Evolutionary conservation across 30 jellyfish, hydroid and myxozoan species (phyloP), one percentile per base, ranked within the genome.

Genomic region (Pelagia noctiluca): DNA sequence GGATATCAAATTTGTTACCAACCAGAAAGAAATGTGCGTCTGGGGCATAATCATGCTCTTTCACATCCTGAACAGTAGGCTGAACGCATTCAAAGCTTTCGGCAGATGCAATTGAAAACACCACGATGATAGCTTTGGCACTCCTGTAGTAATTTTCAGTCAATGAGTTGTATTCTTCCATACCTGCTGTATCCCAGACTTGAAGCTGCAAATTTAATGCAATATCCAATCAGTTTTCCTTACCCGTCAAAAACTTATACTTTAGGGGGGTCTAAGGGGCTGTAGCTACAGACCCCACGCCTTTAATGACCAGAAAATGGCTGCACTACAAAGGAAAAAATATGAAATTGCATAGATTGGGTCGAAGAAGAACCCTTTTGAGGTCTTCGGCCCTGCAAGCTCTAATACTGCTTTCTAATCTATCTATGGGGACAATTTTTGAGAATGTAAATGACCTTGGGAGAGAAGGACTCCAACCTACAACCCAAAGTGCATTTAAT

Each of bases 161-260:
- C 76, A 77, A 61, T 32, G 88, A 77, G 7, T 77, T 10, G 31
- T 77, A 77, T 2, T 74, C 78, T 23, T 77, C 88, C 79, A 54
- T 32, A 1, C 88, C 88, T 2, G 88, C 88, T 16, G 88, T 77
- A 52, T 77, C 88, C 71, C 79, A 60, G 25, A 77, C 13, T 70
- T 61, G 71, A 26, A 77, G 66, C 88, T 77, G 70, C 13, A 60
- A 23, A 35, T 23, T 19, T 3, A 21, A 23, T 23, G 50, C 30
- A 13, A 2, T 53, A 3, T 2, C n/a, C n/a, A n/a, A n/a, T n/a
- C n/a, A n/a, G n/a, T n/a, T n/a, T n/a, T n/a, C n/a, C n/a, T n/a
- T 29, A 53, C 25, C 61, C 11, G 61, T 11, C 61, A 47, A 47
- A 19, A 47, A 47, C 19, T 19, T 10, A 47, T 47, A 47, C 61